These are phyloP conservation scores for Ephydatia muelleri DNA, from an alignment of 37 sponge, comb jelly and placozoan genomes.

Conservation along the genomic window DNA sequence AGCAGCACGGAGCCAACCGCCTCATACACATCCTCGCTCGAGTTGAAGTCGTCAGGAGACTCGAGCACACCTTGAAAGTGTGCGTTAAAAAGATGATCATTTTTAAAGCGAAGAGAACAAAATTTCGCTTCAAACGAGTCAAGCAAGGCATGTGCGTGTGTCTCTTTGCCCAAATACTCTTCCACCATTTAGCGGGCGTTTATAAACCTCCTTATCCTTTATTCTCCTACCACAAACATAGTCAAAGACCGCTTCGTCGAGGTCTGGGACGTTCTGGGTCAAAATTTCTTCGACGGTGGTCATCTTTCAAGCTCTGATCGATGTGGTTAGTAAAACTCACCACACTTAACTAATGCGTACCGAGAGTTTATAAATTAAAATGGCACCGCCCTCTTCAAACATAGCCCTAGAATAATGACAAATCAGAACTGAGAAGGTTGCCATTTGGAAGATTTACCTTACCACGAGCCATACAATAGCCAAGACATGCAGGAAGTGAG, in stretches of 20 bases:
- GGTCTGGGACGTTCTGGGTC: constrained; percentile 12
- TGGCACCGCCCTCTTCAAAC: no score
- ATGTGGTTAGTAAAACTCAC: neutral
- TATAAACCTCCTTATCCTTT: no score
- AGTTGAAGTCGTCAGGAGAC: constrained; percentile 54
- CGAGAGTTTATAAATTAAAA: no score
- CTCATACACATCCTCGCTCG: constrained; percentile 61
- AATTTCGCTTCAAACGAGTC: neutral
- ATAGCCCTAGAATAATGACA: no score
- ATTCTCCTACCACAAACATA: constrained; percentile 53
- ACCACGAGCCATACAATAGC: no score
- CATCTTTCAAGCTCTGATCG: neutral
- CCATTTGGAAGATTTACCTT: no score
- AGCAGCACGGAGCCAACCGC: constrained; percentile 60
- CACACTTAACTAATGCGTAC: neutral
- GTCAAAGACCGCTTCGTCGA: constrained; percentile 56
- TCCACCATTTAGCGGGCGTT: no score
- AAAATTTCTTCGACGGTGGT: constrained; percentile 22
- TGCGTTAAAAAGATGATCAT: neutral
- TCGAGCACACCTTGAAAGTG: constrained; percentile 43
- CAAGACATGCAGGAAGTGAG: no score
- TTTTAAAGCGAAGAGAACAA: neutral
- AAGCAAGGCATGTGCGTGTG: neutral
- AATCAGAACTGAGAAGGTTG: no score
- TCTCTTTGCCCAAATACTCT: neutral